Evolutionary conservation across 2,113 vertebrate species (phyloP).

Genomic region (Neotoma lepida): DNA sequence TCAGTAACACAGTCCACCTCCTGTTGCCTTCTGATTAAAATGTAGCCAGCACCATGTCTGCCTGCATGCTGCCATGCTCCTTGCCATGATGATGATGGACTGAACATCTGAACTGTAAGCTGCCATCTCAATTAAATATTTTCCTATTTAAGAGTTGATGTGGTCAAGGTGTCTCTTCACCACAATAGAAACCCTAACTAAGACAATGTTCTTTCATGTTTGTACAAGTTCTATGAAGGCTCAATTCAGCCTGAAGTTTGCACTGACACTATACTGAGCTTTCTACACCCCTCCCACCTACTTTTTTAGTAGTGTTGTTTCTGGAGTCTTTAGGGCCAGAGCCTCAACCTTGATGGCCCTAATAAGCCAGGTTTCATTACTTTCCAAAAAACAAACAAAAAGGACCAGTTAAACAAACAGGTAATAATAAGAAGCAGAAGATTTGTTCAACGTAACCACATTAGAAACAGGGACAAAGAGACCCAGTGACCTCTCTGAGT

Average conservation of each 20-base stretch:
- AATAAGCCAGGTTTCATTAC: neutral
- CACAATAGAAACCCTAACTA: neutral
- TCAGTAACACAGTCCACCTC: neutral
- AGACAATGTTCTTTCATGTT: neutral
- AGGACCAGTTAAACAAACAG: neutral
- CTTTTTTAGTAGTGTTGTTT: neutral
- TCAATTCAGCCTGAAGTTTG: neutral
- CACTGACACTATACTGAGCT: neutral
- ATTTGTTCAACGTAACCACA: neutral
- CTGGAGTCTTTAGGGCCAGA: neutral
- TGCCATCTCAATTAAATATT: neutral
- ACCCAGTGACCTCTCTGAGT: neutral
- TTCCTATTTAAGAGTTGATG: neutral
- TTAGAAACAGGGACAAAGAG: neutral
- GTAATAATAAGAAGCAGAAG: neutral
- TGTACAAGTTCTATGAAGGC: neutral
- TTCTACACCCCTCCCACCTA: neutral
- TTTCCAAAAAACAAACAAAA: neutral
- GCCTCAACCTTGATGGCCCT: neutral
- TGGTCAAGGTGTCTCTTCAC: neutral
- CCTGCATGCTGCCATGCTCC: neutral
- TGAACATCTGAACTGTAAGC: neutral
- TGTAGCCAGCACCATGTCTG: neutral
- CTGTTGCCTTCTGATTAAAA: neutral
- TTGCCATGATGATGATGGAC: neutral